These are phyloP conservation scores for Pilophorus perplexus DNA, from an alignment of 2,888 invertebrate genomes.

Conservation along the genomic window DNA sequence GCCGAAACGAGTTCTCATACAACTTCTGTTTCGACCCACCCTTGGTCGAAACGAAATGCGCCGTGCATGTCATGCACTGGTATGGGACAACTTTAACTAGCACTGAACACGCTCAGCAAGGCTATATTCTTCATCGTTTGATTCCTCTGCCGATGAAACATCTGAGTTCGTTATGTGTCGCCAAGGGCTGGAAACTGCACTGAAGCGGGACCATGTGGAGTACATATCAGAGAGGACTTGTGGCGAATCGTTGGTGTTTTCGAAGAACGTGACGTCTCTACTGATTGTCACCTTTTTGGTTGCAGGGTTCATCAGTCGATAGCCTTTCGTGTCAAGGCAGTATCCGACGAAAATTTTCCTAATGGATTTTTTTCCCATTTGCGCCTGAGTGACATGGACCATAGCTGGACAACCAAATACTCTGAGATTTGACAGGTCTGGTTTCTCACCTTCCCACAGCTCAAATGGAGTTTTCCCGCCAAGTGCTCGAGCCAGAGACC, in stretches of 20 bases:
- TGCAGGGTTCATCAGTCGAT: neutral
- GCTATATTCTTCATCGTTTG: too few relatives aligned
- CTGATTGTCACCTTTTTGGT: neutral
- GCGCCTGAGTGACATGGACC: slow-evolving; percentile 11
- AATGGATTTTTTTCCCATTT: slow-evolving; percentile 34
- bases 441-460: slow-evolving; percentile 13
- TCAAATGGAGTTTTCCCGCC: slow-evolving; percentile 28
- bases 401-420: slow-evolving; percentile 10
- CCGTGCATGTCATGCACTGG: too few relatives aligned
- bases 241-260: neutral
- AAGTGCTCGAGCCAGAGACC: slow-evolving; percentile 12
- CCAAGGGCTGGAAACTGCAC: too few relatives aligned
- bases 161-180: too few relatives aligned
- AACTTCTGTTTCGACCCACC: too few relatives aligned
- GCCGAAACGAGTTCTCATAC: too few relatives aligned
- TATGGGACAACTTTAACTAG: too few relatives aligned
- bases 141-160: too few relatives aligned
- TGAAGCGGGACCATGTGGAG: too few relatives aligned
- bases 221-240: too few relatives aligned
- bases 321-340: neutral
- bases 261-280: slow-evolving; percentile 3
- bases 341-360: slow-evolving; percentile 30
- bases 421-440: slow-evolving; percentile 1
- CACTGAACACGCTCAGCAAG: too few relatives aligned
- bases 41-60: too few relatives aligned